These are phyloP conservation scores for Saguinus imperator DNA, from an alignment of 2,113 vertebrate species.

Conservation along the genomic window DNA sequence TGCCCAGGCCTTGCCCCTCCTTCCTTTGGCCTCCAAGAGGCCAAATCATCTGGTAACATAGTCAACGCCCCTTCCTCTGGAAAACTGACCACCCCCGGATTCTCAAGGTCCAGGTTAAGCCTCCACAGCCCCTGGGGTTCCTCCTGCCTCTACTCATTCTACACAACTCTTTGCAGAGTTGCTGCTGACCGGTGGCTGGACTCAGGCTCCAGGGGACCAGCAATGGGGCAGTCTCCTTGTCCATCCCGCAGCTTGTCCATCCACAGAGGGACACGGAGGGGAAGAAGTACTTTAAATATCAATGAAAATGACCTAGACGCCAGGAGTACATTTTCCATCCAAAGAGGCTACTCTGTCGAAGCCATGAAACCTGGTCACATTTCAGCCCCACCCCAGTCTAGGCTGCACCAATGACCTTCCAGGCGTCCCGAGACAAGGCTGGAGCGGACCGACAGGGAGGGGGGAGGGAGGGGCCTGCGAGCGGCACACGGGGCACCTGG, in stretches of 20 bases:
- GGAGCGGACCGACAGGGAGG: rapidly evolving
- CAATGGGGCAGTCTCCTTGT: background rate
- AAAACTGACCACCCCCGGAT: background rate
- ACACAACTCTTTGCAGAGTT: rapidly evolving
- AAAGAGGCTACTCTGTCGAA: background rate
- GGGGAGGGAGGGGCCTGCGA: rapidly evolving
- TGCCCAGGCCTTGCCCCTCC: background rate
- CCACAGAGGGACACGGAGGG: rapidly evolving
- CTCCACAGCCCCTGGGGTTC: background rate
- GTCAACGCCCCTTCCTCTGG: background rate
- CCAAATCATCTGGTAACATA: background rate
- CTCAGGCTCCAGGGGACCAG: background rate
- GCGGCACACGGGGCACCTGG: constrained; percentile 83
- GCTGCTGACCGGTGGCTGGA: background rate
- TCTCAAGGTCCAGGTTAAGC: background rate
- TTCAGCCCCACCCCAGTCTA: background rate
- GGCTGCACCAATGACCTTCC: rapidly evolving
- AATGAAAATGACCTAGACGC: background rate
- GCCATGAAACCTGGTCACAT: rapidly evolving
- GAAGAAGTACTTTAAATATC: background rate
- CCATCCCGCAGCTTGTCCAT: background rate
- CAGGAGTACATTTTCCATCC: background rate
- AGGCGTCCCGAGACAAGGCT: background rate
- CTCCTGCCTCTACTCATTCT: background rate
- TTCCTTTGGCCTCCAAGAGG: background rate